Evolutionary conservation across 2,797 vertebrate genomes (phyloP).

Genomic region (Anolis apletophallus): DNA sequence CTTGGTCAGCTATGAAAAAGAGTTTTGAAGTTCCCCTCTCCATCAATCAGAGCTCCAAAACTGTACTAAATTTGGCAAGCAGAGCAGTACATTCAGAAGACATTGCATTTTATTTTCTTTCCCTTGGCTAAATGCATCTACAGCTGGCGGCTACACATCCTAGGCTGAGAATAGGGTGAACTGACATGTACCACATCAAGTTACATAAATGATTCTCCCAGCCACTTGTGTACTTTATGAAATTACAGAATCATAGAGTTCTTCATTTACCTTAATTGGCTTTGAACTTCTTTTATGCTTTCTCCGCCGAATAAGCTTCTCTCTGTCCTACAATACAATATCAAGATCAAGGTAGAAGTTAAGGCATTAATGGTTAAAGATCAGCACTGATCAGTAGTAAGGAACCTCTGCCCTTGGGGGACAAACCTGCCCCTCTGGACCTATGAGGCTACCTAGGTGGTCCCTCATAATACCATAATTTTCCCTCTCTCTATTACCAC

Average conservation of each 20-base stretch:
- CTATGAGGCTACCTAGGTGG: no score
- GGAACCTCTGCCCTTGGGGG: not conserved
- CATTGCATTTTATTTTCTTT: not conserved
- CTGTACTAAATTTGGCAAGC: not conserved
- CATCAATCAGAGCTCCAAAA: conserved; percentile 5
- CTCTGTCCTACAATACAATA: conserved; percentile 87
- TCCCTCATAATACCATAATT: no score
- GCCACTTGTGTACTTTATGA: conserved; percentile 38
- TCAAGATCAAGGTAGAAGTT: conserved; percentile 36
- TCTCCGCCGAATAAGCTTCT: conserved; percentile 94
- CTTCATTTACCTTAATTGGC: conserved; percentile 89
- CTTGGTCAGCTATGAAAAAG: not conserved
- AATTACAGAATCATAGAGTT: no score
- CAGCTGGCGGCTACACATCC: not conserved
- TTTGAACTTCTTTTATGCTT: conserved; percentile 97
- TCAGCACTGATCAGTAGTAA: not conserved
- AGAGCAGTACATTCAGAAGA: not conserved
- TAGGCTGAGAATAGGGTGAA: not conserved
- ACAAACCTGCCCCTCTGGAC: no score
- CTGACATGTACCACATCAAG: not conserved
- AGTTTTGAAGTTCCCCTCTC: not conserved
- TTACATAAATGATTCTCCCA: not conserved
- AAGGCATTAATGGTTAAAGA: not conserved
- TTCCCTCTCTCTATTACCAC: no score
- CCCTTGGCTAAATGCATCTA: not conserved